phyloP scores from a whole-genome alignment of 2,888 invertebrate genomes.

The Coelogynopora nodosa region DNA sequence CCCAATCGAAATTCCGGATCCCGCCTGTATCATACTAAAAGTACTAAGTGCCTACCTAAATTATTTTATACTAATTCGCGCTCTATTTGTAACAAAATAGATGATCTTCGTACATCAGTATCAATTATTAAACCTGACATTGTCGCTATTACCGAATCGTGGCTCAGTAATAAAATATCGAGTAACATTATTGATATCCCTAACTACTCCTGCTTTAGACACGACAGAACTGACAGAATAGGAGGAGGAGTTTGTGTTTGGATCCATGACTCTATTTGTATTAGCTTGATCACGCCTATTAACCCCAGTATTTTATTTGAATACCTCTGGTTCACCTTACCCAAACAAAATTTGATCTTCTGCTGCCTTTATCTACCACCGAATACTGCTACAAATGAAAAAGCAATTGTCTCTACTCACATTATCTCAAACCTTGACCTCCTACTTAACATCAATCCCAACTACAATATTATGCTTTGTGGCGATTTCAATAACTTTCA shows the following conservation, averaged over 20 bases:
- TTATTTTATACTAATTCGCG: background rate
- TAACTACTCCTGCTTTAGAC: background rate
- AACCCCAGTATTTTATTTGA: background rate
- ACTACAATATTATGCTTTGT: background rate
- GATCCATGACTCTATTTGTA: background rate
- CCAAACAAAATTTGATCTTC: background rate
- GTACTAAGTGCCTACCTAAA: background rate
- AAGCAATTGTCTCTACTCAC: background rate
- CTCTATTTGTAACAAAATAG: background rate
- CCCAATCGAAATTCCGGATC: background rate
- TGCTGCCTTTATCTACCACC: background rate
- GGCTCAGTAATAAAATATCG: background rate
- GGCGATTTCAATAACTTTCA: slow-evolving; percentile 6
- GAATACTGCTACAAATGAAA: background rate
- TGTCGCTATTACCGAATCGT: background rate
- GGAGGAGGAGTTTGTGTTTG: background rate
- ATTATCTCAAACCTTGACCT: background rate
- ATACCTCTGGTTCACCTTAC: background rate
- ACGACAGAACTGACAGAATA: background rate
- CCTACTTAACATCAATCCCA: background rate
- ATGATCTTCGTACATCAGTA: background rate
- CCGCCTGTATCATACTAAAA: background rate
- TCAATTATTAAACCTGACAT: background rate
- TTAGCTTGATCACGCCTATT: background rate
- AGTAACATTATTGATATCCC: background rate